A percentile compares a stretch with the other conserved stretches of the same genome.
These are phyloP conservation scores for Tamandua tetradactyla DNA, from an alignment of 2,797 vertebrate genomes.

Conservation along the genomic window DNA sequence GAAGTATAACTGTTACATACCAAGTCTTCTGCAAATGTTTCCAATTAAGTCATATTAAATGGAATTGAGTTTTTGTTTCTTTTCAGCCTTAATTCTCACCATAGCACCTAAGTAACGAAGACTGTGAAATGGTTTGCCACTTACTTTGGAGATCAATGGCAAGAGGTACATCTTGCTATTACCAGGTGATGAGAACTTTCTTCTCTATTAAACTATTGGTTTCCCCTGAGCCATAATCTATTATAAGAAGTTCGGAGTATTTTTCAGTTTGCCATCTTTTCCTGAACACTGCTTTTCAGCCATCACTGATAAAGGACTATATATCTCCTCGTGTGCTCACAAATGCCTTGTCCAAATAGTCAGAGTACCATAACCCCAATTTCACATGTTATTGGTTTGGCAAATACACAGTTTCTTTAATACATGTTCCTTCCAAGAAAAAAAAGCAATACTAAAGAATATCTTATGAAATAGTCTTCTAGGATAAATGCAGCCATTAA, in stretches of 20 bases:
- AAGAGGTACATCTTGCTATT: not conserved
- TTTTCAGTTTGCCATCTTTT: not conserved
- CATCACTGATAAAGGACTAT: not conserved
- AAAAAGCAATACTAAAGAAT: not conserved
- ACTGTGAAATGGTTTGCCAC: not conserved
- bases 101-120: not conserved
- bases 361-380: not conserved
- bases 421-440: constrained; percentile 17
- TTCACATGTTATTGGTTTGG: not conserved
- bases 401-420: not conserved
- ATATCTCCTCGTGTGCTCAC: not conserved
- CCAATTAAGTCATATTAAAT: not conserved
- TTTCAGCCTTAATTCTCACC: not conserved
- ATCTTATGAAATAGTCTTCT: not conserved
- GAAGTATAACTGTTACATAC: not conserved
- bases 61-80: not conserved
- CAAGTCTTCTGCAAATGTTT: not conserved
- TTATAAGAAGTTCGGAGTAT: not conserved
- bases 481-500: not conserved
- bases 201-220: not conserved
- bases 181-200: not conserved
- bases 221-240: not conserved
- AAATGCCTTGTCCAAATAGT: not conserved
- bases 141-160: not conserved
- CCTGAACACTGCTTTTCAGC: not conserved